phyloP scores from a whole-genome alignment of 2,888 invertebrate species.

The Polydrusus pterygomalis region DNA sequence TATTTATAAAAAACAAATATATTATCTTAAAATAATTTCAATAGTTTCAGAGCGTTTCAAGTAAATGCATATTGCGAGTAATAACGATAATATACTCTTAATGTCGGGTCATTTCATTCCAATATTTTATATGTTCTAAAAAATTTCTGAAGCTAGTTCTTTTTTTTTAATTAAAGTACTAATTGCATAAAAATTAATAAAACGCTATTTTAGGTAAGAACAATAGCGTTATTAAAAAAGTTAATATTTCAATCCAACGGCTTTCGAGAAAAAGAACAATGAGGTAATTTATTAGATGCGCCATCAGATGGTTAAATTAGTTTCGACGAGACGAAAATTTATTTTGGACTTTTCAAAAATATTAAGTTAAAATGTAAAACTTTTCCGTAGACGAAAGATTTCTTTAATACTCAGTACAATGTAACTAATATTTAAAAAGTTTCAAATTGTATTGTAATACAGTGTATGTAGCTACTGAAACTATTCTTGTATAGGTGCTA shows the following conservation, averaged over 20 bases:
- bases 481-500: no score
- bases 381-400: slow-evolving; percentile 17
- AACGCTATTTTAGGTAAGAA: slow-evolving; percentile 39
- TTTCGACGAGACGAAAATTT: slow-evolving; percentile 47
- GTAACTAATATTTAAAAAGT: neutral
- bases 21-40: no score
- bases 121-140: neutral
- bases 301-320: slow-evolving; percentile 51
- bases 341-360: slow-evolving; percentile 42
- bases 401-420: neutral
- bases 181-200: slow-evolving; percentile 43
- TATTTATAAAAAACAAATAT: no score
- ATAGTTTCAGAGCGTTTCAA: no score
- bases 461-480: no score
- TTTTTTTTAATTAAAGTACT: no score
- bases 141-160: no score
- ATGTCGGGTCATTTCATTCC: no score
- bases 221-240: slow-evolving; percentile 54
- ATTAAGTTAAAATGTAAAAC: slow-evolving; percentile 43
- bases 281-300: slow-evolving; percentile 52
- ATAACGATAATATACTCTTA: no score
- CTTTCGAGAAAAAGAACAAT: slow-evolving; percentile 44
- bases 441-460: neutral
- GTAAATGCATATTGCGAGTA: no score
- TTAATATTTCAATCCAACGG: slow-evolving; percentile 50